A percentile compares a stretch with the other conserved stretches of the same genome.
Evolutionary conservation across 2,888 invertebrate species (phyloP).

Genomic region (Oxyscelio sp.): DNA sequence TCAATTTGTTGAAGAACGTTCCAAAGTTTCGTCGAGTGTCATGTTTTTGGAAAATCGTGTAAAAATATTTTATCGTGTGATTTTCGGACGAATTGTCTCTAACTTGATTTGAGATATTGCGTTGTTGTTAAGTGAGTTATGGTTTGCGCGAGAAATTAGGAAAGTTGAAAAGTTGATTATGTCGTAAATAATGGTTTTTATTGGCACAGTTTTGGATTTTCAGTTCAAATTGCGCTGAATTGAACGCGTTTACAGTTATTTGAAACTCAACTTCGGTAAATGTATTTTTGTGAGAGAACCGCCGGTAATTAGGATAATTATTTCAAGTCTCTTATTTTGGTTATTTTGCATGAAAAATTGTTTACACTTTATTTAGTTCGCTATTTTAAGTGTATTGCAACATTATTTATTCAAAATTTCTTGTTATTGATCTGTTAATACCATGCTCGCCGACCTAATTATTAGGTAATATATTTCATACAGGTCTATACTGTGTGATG

Average conservation of each 20-base stretch:
- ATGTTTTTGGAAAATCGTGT: conserved; percentile 40
- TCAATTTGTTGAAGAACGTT: conserved; percentile 37
- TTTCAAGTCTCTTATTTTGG: background rate
- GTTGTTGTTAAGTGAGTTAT: conserved; percentile 39
- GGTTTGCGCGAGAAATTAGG: conserved; percentile 37
- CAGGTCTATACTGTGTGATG: conserved; percentile 14
- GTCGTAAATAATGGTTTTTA: conserved; percentile 29
- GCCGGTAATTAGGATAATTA: background rate
- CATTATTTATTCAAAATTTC: conserved; percentile 23
- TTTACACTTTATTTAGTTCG: background rate
- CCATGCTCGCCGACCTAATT: conserved; percentile 28
- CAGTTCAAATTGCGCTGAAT: background rate
- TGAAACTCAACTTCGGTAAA: too few species aligned
- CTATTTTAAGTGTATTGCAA: background rate
- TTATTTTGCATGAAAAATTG: background rate
- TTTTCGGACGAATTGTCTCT: conserved; percentile 21
- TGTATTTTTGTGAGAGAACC: background rate
- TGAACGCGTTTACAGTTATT: background rate
- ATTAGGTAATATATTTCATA: conserved; percentile 46
- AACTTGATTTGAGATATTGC: conserved; percentile 42
- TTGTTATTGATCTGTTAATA: conserved; percentile 36
- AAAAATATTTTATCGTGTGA: conserved; percentile 42
- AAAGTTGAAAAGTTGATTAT: conserved; percentile 47
- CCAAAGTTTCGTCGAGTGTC: conserved; percentile 49
- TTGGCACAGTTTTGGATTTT: background rate